Percentiles rank a stretch among this genome's conserved stretches.
Conservation (phyloP, 2,113 vertebrate species). For the Pardalotus punctatus region DNA sequence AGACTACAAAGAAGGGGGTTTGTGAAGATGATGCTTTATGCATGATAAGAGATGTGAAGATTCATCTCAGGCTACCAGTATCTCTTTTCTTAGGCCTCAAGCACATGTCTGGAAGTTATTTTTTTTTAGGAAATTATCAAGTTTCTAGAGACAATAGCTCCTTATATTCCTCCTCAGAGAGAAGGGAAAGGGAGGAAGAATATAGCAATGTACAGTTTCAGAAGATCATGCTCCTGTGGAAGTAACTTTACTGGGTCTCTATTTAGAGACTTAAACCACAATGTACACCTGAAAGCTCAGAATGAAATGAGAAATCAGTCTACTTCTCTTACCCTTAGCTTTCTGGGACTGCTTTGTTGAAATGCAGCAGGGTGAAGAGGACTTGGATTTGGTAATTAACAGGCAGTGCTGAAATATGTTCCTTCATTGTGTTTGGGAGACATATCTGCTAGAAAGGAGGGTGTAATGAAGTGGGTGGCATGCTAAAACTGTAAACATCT, state of each 20-base stretch:
- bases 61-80: not conserved
- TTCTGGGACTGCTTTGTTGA: not conserved
- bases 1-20: not conserved
- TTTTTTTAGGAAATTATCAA: not conserved
- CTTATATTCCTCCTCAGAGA: not conserved
- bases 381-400: not conserved
- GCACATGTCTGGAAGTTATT: not conserved
- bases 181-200: not conserved
- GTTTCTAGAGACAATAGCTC: not conserved
- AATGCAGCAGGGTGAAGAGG: not conserved
- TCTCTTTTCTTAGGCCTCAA: not conserved
- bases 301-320: not conserved
- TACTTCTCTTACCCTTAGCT: not conserved
- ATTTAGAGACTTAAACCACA: not conserved
- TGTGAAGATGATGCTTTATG: not conserved
- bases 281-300: fast-evolving
- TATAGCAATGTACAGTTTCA: not conserved
- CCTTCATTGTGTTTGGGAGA: not conserved
- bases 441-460: not conserved
- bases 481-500: not conserved
- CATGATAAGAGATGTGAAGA: not conserved
- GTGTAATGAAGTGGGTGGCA: not conserved
- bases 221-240: not conserved
- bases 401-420: not conserved
- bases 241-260: not conserved